Evolutionary conservation across 2,113 vertebrate species (phyloP).

Genomic region (Piprites chloris): DNA sequence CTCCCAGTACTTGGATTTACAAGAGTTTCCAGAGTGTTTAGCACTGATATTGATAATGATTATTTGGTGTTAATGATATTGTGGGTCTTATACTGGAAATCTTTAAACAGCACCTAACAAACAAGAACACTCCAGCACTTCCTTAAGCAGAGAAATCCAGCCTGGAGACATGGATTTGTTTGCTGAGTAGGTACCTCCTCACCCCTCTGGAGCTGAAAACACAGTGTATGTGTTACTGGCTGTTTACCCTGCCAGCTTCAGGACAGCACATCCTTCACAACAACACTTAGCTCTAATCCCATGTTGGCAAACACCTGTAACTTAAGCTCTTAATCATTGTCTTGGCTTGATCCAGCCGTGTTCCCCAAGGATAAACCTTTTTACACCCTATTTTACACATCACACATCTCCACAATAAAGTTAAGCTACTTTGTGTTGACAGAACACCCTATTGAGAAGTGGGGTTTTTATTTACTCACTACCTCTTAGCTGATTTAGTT

Average conservation of each 20-base stretch:
- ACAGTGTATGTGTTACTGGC: neutral
- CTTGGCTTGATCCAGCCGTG: neutral
- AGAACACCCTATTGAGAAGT: neutral
- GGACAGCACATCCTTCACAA: neutral
- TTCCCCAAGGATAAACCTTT: neutral
- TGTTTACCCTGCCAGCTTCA: neutral
- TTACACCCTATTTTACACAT: neutral
- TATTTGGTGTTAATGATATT: neutral
- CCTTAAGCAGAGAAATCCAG: neutral
- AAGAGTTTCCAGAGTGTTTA: neutral
- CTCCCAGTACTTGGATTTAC: neutral
- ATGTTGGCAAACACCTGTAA: constrained; percentile 20
- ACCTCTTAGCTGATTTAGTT: neutral
- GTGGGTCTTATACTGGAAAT: neutral
- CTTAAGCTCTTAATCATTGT: neutral
- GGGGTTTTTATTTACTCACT: neutral
- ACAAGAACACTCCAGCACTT: neutral
- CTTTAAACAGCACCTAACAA: neutral
- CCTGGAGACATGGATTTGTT: neutral
- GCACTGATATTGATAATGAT: neutral
- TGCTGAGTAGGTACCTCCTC: neutral
- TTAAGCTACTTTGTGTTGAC: neutral
- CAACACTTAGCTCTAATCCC: neutral
- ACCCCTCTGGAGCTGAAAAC: neutral
- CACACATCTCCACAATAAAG: neutral